Evolutionary conservation across 1,140 invertebrate genomes (phyloP).

Genomic region (Anthonomus grandis): DNA sequence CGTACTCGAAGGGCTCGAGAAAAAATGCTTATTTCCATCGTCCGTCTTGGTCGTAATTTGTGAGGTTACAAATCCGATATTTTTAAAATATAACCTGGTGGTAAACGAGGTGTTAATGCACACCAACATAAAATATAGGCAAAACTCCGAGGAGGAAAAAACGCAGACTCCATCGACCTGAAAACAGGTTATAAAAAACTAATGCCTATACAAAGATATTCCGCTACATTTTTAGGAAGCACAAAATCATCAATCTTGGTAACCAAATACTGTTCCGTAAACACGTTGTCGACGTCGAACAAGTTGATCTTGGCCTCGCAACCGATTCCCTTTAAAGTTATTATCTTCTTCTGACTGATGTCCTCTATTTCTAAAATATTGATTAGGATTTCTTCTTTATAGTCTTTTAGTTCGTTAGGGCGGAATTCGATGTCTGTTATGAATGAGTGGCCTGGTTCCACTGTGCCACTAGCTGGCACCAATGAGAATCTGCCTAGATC

Average conservation of each 20-base stretch:
- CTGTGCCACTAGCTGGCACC: conserved; percentile 31
- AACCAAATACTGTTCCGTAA: conserved; percentile 37
- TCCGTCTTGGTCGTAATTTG: conserved; percentile 19
- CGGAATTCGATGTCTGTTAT: conserved; percentile 31
- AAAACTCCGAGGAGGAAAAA: conserved; percentile 25
- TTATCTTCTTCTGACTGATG: conserved; percentile 22
- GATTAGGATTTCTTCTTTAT: conserved; percentile 32
- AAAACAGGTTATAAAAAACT: conserved; percentile 7
- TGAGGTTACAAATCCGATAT: conserved; percentile 32
- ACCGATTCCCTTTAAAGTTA: conserved; percentile 28
- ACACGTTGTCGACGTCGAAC: conserved; percentile 32
- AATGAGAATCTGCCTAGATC: conserved; percentile 33
- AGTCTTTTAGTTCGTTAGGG: conserved; percentile 24
- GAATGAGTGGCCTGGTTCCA: conserved; percentile 28
- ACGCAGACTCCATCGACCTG: conserved; percentile 24
- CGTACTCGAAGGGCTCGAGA: conserved; percentile 25
- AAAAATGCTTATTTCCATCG: conserved; percentile 25
- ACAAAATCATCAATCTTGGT: conserved; percentile 29
- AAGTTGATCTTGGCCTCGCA: conserved; percentile 37
- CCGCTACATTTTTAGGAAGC: conserved; percentile 31
- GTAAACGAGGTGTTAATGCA: conserved; percentile 29
- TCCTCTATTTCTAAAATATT: conserved; percentile 34
- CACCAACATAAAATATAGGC: conserved; percentile 32
- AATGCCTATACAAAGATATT: too few relatives aligned
- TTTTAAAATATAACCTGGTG: conserved; percentile 33